phyloP scores from a whole-genome alignment of 2,113 vertebrate genomes.

The Syngnathoides biaculeatus region DNA sequence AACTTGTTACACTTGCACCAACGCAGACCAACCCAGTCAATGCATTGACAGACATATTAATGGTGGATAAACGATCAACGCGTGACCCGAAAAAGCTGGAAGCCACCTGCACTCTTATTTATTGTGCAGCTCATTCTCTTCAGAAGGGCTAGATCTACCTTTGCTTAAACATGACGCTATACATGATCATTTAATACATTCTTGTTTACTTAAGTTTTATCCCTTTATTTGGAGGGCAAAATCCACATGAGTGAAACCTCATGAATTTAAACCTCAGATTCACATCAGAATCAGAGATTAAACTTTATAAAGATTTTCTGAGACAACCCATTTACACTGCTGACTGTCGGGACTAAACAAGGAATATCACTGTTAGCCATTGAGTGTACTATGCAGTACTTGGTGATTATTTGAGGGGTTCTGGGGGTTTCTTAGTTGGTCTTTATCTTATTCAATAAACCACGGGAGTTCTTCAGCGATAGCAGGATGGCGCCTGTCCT shows the following conservation, averaged over 20 bases:
- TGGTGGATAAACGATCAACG: constrained; percentile 5
- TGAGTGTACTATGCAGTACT: constrained; percentile 19
- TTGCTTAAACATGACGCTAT: neutral
- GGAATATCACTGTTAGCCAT: constrained; percentile 23
- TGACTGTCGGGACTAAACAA: constrained; percentile 25
- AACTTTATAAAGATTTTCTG: constrained; percentile 18
- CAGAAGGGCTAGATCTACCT: constrained; percentile 46
- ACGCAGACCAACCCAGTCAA: constrained; percentile 12
- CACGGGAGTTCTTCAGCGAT: constrained; percentile 38
- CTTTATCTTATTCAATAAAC: constrained; percentile 22
- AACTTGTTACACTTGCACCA: constrained; percentile 8
- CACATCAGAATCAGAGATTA: constrained; percentile 7
- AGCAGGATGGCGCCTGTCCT: constrained; percentile 34
- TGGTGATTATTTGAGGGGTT: constrained; percentile 13
- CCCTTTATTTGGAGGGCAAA: neutral
- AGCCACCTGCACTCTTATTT: constrained; percentile 15
- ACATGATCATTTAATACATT: neutral
- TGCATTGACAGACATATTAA: constrained; percentile 10
- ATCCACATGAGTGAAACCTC: neutral
- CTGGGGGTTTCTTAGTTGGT: constrained; percentile 16
- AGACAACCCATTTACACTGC: constrained; percentile 11
- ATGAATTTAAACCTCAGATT: constrained; percentile 8
- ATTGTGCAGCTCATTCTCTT: constrained; percentile 10
- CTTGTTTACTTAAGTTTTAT: neutral
- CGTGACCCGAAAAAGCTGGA: constrained; percentile 15